Evolutionary conservation across 2,113 vertebrate species (phyloP), one percentile per base, ranked within the genome.

Genomic region (Nerophis ophidion): DNA sequence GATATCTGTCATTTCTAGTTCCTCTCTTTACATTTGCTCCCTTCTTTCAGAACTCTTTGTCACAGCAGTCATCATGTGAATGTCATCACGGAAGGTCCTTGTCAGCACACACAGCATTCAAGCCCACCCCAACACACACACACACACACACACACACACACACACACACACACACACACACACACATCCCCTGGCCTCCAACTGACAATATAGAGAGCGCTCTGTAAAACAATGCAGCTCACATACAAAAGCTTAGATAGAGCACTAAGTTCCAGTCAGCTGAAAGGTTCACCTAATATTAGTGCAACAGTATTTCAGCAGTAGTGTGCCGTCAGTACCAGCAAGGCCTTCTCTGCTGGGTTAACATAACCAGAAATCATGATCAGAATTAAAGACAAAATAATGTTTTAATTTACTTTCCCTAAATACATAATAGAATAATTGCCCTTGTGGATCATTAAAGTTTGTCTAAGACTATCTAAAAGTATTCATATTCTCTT

Each of bases 21-120:
- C 56, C 7, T 63, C 17, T 35, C 36, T 63, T 55, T 60, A 55
- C 49, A 48, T 35, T 53, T 47, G 57, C 15, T 54, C 56, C 48
- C 44, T 58, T 42, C 54, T 57, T 58, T 47, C 61, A 63, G 59
- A 68, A 38, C 72, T 66, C 62, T 13, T 60, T 64, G 60, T 46
- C 45, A 33, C 70, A 70, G 56, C 61, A 61, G 44, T 68, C 63
- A 59, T 70, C 68, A 82, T 81, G 73, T 81, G 73, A 85, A 77
- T 76, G 82, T 81, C 75, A 83, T 70, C 61, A 72, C 70, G 77
- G 66, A 83, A 84, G 65, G 67, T 71, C 74, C 69, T 72, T 60
- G 82, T 88, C 87, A 88, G 83, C 84, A 85, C 76, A 71, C 68
- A 65, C 61, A 53, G 26, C 36, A 61, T 57, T 49, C 51, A 68